phyloP scores from a whole-genome alignment of 2,888 invertebrate species.

The Nipponacmea schrenckii region DNA sequence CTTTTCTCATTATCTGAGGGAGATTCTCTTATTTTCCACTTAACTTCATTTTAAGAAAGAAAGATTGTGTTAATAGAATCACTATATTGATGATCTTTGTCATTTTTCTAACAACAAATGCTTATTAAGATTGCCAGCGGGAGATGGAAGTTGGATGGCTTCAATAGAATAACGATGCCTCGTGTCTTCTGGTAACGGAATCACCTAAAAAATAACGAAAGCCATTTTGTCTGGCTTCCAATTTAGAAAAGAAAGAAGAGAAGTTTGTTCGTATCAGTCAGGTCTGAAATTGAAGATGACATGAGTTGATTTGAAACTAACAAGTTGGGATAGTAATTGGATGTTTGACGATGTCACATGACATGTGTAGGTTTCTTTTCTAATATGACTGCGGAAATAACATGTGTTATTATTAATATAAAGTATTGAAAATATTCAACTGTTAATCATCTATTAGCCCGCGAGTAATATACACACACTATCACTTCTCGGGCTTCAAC shows the following conservation, averaged over 20 bases:
- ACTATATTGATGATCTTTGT: neutral
- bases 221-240: neutral
- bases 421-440: slow-evolving; percentile 9
- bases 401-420: slow-evolving; percentile 16
- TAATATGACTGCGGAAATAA: slow-evolving; percentile 34
- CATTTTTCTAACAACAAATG: slow-evolving; percentile 1
- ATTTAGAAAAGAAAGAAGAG: neutral
- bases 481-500: slow-evolving; percentile 14
- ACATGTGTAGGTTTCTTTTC: slow-evolving; percentile 27
- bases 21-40: too few relatives aligned
- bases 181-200: slow-evolving; percentile 10
- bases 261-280: slow-evolving; percentile 11
- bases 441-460: slow-evolving; percentile 19
- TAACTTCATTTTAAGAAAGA: too few relatives aligned
- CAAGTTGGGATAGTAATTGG: slow-evolving; percentile 28
- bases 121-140: slow-evolving; percentile 10
- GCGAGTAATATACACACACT: slow-evolving; percentile 22
- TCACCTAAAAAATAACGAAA: slow-evolving; percentile 8
- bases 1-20: too few relatives aligned
- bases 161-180: slow-evolving; percentile 25
- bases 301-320: slow-evolving; percentile 19
- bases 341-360: slow-evolving; percentile 21
- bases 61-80: too few relatives aligned
- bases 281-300: slow-evolving; percentile 23
- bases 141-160: slow-evolving; percentile 9